Evolutionary conservation across 1,140 invertebrate species (phyloP).

Genomic region (Aphelenchoides besseyi): DNA sequence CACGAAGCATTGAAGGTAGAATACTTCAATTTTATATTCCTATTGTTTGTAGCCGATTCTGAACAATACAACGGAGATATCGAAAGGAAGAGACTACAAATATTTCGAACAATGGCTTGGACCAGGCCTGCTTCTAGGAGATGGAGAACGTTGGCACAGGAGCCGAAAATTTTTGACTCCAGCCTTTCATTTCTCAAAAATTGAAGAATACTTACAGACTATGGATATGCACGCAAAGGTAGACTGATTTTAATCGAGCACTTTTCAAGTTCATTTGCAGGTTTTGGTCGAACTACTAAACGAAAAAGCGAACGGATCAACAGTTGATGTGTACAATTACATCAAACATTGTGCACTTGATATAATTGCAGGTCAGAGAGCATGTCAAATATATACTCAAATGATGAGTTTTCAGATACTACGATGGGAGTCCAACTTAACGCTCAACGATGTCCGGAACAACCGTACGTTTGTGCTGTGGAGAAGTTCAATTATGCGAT

Average conservation of each 20-base stretch:
- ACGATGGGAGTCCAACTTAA: conserved; percentile 76
- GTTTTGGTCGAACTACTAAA: conserved; percentile 71
- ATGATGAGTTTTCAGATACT: conserved; percentile 66
- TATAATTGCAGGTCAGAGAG: conserved; percentile 72
- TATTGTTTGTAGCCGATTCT: conserved; percentile 1
- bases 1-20: conserved; percentile 4
- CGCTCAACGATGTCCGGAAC: conserved; percentile 71
- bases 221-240: conserved; percentile 37
- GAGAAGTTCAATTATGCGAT: conserved; percentile 63
- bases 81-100: conserved; percentile 15
- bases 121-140: conserved; percentile 63
- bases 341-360: conserved; percentile 79
- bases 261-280: conserved; percentile 60
- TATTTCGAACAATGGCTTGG: conserved; percentile 22
- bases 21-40: conserved; percentile 1
- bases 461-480: conserved; percentile 74
- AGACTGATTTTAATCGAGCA: neutral
- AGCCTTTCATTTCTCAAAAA: conserved; percentile 80
- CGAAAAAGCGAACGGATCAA: conserved; percentile 65
- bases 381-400: neutral
- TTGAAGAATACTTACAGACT: conserved; percentile 78
- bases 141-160: conserved; percentile 74
- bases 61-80: conserved; percentile 7
- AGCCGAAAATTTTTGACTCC: conserved; percentile 82
- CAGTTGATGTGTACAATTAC: conserved; percentile 74